Base-by-base conservation (phyloP, 2,888 invertebrate genomes). In the Crossocerus cetratus region DNA sequence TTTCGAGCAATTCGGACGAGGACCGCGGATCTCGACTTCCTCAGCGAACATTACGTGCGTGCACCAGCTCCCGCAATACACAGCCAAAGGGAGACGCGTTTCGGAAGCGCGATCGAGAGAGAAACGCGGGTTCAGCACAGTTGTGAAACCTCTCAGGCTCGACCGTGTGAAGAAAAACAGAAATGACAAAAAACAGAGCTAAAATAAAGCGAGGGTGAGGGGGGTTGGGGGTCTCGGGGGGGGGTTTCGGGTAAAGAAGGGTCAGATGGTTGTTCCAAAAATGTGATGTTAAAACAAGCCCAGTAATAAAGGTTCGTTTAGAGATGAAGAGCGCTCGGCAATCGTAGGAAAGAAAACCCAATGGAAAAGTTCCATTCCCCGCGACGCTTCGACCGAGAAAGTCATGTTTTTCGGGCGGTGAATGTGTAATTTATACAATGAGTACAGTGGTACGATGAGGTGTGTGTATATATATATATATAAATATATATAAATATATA, bases 401-500 rank as follows among this genome's bases (percentile, higher is more conserved):
- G 59, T 75, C 65, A 64, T 74, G 58, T 56, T 59, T 83, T 83
- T 84, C 84, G 86, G 87, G 86, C 86, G 86, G 87, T 88, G 87
- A 87, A 86, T 89, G 89, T 90, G 90, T 89, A 87, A 88, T 89
- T 89, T 88, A 89, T 89, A 90, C 89, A 90, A 90, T 89, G 89
- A 89, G 87, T 87, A 88, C 85, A 86, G 86, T 87, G 87, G 87
- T 87, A 87, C 86, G 81, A 85, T 86, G 84, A 85, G 66, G 61
- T 63, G 60, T 18, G 57, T 32, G 59, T 73, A 74, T 55, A 67
- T 63, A 55, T 63, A 76, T 84, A 81, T 77, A n/a, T n/a, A n/a
- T n/a, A n/a, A n/a, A n/a, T 79, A 79, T 81, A 79, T 82, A 78
- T 75, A 77, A 78, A 80, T 79, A 73, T 66, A 70, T 63, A 49